Evolutionary conservation across 53 echinoderm and acorn worm genomes (phyloP).

Genomic region (Apostichopus leukothele): DNA sequence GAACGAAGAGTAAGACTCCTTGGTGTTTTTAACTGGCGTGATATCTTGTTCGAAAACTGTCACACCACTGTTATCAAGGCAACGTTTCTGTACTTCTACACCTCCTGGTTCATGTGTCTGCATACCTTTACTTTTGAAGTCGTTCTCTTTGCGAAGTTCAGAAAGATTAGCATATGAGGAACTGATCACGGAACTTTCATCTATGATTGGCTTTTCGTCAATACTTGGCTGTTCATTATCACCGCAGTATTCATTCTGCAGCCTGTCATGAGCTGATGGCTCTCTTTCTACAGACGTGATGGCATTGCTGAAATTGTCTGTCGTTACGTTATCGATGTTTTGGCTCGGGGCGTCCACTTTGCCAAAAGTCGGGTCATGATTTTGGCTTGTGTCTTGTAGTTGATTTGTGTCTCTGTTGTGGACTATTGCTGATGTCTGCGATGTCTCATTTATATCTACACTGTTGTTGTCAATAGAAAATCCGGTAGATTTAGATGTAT

Average conservation of each 20-base stretch:
- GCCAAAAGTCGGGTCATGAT: not conserved
- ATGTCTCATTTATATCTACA: not conserved
- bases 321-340: no score
- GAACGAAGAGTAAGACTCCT: not conserved
- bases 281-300: no score
- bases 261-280: no score
- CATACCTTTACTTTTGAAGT: not conserved
- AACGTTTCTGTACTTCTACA: not conserved
- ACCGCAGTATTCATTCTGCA: no score
- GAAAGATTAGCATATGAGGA: not conserved
- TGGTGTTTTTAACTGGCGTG: not conserved
- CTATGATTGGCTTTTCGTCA: no score
- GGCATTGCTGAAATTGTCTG: no score
- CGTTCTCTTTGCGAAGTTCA: not conserved
- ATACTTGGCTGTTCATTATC: no score
- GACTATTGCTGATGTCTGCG: not conserved
- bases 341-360: not conserved
- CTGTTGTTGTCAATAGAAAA: not conserved
- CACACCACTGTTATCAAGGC: not conserved
- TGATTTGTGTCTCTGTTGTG: not conserved
- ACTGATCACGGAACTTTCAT: not conserved
- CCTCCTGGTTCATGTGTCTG: not conserved
- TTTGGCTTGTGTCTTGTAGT: not conserved
- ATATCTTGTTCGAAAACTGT: not conserved
- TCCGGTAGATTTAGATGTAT: not conserved